Percentiles rank a stretch among this genome's conserved stretches.
Evolutionary conservation across 2,888 invertebrate species (phyloP).

Genomic region (Drosophila neotestacea): DNA sequence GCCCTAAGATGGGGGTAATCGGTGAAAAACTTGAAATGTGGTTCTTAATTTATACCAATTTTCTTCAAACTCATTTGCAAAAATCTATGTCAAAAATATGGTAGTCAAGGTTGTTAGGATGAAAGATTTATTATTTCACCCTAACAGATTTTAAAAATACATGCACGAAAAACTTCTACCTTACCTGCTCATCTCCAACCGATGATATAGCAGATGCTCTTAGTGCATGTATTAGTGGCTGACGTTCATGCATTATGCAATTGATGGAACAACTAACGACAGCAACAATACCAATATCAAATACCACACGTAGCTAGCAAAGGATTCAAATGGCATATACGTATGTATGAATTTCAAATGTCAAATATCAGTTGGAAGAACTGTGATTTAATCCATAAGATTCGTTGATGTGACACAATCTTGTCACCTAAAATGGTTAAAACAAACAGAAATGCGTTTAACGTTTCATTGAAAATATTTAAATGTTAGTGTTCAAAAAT

Average conservation of each 20-base stretch:
- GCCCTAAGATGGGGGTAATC: not conserved
- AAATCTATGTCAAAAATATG: too few species aligned
- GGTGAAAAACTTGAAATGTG: too few species aligned
- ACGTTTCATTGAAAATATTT: too few species aligned
- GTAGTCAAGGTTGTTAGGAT: too few species aligned
- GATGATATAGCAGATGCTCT: constrained; percentile 19
- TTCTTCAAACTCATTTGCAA: too few species aligned
- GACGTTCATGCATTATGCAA: constrained; percentile 73
- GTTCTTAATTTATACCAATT: too few species aligned
- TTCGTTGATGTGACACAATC: not conserved
- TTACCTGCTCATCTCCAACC: constrained; percentile 13
- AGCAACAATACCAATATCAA: constrained; percentile 25
- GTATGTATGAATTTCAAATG: constrained; percentile 16
- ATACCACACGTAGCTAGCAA: constrained; percentile 9
- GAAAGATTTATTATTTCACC: too few species aligned
- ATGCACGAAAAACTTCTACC: too few species aligned
- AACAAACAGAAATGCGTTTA: not conserved
- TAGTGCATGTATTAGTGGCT: constrained; percentile 45
- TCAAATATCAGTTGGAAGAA: constrained; percentile 6
- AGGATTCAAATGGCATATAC: constrained; percentile 11
- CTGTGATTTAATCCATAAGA: constrained; percentile 12
- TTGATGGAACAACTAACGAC: constrained; percentile 31
- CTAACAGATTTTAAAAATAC: too few species aligned
- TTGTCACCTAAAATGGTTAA: not conserved
- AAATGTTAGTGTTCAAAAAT: too few species aligned